Base-by-base conservation (phyloP, 2,888 invertebrate genomes). In the Dryocosmus kuriphilus region DNA sequence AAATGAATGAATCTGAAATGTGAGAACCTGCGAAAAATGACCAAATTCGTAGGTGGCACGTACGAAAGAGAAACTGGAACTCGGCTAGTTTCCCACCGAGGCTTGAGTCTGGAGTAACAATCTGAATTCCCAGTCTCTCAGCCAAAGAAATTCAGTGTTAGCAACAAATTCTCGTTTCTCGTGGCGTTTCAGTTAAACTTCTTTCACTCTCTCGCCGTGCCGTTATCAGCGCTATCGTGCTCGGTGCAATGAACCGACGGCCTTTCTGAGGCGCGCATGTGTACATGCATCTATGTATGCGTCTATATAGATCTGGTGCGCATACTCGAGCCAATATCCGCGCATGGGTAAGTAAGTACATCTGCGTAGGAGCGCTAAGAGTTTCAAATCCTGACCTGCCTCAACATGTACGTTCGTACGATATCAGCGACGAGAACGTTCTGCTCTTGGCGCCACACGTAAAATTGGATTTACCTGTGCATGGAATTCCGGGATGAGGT, bases 311-410 rank as follows among this genome's bases (percentile, higher is more conserved):
- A 30, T 51, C 51, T 51, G n/a, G 51, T 71, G 51, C 71, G 71
- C 71, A 51, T 27, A 71, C 71, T 71, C 71, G n/a, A 71, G 30
- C 46, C n/a, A 51, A 46, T 51, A 32, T 62, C 19, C 19, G 24
- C 19, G 46, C 75, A 55, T 79, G 83, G 80, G 65, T 83, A 74
- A 80, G 83, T 81, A 80, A 80, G 83, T 81, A 80, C 83, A 83
- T 83, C 83, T 81, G 83, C 83, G 83, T 81, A 83, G 83, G 79
- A 81, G 83, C 78, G 81, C 80, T 76, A 83, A 79, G 80, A 80
- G 80, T 79, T n/a, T n/a, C 79, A 80, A 79, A 81, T 83, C 80
- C 83, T 81, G 81, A 83, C 83, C 83, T 83, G 81, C 81, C 81
- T 81, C 81, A 83, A 81, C 79, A 79, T 80, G 76, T 57, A 74